A percentile compares a stretch with the other conserved stretches of the same genome.
Conservation (phyloP, 1,140 invertebrate genomes). For the Drosophila kanapiae region DNA sequence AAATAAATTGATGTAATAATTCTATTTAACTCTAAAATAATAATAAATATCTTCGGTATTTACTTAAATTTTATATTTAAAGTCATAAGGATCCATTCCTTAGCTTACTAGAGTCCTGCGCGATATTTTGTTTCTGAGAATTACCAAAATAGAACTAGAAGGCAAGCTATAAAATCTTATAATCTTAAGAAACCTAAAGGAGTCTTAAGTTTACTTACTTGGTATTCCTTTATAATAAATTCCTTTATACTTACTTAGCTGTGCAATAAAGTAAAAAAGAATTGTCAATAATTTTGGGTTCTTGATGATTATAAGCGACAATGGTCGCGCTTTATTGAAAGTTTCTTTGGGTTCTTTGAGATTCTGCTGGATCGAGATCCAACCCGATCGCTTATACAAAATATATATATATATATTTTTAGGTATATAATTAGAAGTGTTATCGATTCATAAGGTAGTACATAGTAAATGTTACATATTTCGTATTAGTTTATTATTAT, state of each 20-base stretch:
- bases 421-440: conserved; percentile 70
- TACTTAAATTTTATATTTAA: no score
- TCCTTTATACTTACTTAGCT: conserved; percentile 4
- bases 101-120: no score
- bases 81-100: no score
- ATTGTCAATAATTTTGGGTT: conserved; percentile 23
- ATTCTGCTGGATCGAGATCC: conserved; percentile 52
- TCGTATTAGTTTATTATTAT: conserved; percentile 47
- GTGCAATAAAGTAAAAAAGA: conserved; percentile 18
- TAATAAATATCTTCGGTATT: no score
- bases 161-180: no score
- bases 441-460: conserved; percentile 71
- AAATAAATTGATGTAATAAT: no score
- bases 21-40: no score
- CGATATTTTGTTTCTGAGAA: no score
- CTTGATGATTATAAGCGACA: conserved; percentile 82
- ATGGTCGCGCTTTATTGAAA: conserved; percentile 83
- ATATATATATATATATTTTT: conserved; percentile 64
- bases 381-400: conserved; percentile 68
- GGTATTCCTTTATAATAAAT: no score
- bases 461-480: conserved; percentile 77
- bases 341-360: conserved; percentile 65
- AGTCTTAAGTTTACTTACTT: no score
- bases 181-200: no score
- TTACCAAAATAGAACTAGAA: no score